These are phyloP conservation scores for Chaetodon trifascialis DNA, from an alignment of 2,113 vertebrate genomes.

Conservation along the genomic window DNA sequence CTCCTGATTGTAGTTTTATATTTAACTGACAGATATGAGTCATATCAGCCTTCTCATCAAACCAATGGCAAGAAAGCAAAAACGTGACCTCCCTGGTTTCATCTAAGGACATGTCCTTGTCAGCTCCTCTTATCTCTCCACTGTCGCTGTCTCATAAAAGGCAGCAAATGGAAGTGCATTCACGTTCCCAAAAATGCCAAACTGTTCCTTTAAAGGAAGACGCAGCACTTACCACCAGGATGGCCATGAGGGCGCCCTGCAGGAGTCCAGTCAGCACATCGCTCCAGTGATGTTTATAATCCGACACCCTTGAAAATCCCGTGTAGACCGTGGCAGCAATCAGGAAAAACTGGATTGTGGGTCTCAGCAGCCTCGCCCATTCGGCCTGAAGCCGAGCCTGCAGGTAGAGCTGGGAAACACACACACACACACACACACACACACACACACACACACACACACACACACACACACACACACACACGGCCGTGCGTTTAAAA, in stretches of 20 bases:
- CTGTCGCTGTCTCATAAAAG: background rate
- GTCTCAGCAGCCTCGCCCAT: slow-evolving; percentile 94
- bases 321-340: slow-evolving; percentile 91
- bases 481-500: background rate
- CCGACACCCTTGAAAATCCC: slow-evolving; percentile 95
- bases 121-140: too few relatives aligned
- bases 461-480: too few relatives aligned
- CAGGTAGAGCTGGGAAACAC: slow-evolving; percentile 90
- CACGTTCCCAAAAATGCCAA: background rate
- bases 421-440: too few relatives aligned
- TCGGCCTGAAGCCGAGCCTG: slow-evolving; percentile 92
- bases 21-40: background rate
- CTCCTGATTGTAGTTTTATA: background rate
- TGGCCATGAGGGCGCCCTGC: slow-evolving; percentile 92
- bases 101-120: too few relatives aligned
- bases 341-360: slow-evolving; percentile 94
- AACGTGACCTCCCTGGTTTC: too few relatives aligned
- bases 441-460: too few relatives aligned
- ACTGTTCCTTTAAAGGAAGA: background rate
- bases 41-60: background rate
- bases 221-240: slow-evolving; percentile 87
- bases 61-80: too few relatives aligned
- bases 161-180: too few relatives aligned
- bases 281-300: slow-evolving; percentile 99
- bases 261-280: slow-evolving; percentile 93